Conservation (phyloP, 2,888 invertebrate species). For the Andrena fulva region DNA sequence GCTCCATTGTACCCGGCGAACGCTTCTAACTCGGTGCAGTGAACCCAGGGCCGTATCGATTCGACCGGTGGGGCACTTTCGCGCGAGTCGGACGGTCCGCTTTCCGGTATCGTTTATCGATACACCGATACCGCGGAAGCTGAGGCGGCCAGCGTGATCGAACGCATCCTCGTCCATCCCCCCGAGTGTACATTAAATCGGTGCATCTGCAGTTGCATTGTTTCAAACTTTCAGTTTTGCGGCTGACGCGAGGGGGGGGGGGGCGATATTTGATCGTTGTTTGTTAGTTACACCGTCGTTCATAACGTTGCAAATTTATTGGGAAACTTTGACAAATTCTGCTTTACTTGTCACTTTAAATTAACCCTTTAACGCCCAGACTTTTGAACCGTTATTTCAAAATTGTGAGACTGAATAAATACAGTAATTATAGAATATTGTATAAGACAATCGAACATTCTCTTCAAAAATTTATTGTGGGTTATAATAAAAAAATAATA, state of each 20-base stretch:
- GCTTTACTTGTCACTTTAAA: too few relatives aligned
- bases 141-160: conserved; percentile 19
- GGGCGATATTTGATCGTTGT: too few relatives aligned
- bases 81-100: conserved; percentile 27
- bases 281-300: too few relatives aligned
- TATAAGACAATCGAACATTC: too few relatives aligned
- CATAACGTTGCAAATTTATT: too few relatives aligned
- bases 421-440: too few relatives aligned
- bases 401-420: too few relatives aligned
- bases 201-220: conserved; percentile 15
- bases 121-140: conserved; percentile 25
- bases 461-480: too few relatives aligned
- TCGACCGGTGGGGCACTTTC: conserved; percentile 23
- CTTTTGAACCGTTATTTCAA: too few relatives aligned
- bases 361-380: too few relatives aligned
- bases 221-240: not conserved
- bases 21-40: conserved; percentile 70
- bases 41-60: conserved; percentile 71
- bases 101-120: conserved; percentile 48
- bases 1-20: conserved; percentile 69
- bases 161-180: not conserved
- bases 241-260: not conserved
- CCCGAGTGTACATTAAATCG: not conserved
- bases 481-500: too few relatives aligned
- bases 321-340: too few relatives aligned